phyloP scores from a whole-genome alignment of 2,888 invertebrate genomes.

The Nemoura dubitans region DNA sequence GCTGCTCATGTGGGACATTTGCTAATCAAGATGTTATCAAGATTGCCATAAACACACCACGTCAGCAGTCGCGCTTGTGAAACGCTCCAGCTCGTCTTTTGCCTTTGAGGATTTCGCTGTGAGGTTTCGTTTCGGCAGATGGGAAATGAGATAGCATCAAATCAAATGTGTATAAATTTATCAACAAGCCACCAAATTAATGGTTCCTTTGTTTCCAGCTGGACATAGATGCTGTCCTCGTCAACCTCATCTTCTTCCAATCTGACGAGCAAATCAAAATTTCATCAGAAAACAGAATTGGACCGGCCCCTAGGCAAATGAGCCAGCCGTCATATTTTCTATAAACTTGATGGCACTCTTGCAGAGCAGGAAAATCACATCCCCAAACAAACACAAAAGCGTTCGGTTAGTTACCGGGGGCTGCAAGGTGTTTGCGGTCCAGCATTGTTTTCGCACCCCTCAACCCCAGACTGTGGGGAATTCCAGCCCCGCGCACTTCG shows the following conservation, averaged over 20 bases:
- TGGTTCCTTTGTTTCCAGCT: no score
- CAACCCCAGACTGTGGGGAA: not conserved
- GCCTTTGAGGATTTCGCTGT: no score
- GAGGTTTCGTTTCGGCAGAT: no score
- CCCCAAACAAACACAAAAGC: not conserved
- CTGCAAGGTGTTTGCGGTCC: not conserved
- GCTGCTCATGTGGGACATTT: not conserved
- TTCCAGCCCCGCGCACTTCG: not conserved
- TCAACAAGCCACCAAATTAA: no score
- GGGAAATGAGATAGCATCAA: no score
- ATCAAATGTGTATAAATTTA: no score
- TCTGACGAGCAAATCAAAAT: not conserved
- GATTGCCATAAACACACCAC: not conserved
- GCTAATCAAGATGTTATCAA: slow-evolving; percentile 12
- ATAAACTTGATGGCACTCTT: not conserved
- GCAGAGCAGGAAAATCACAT: not conserved
- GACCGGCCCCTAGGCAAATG: not conserved
- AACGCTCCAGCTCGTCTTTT: no score
- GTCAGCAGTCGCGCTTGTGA: not conserved
- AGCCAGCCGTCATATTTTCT: not conserved
- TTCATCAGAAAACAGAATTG: not conserved
- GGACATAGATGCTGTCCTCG: no score
- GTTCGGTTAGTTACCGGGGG: not conserved
- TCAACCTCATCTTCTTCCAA: no score
- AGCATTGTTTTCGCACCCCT: not conserved